Base-by-base conservation (phyloP, 1,140 invertebrate species). In the Octopus bimaculoides region DNA sequence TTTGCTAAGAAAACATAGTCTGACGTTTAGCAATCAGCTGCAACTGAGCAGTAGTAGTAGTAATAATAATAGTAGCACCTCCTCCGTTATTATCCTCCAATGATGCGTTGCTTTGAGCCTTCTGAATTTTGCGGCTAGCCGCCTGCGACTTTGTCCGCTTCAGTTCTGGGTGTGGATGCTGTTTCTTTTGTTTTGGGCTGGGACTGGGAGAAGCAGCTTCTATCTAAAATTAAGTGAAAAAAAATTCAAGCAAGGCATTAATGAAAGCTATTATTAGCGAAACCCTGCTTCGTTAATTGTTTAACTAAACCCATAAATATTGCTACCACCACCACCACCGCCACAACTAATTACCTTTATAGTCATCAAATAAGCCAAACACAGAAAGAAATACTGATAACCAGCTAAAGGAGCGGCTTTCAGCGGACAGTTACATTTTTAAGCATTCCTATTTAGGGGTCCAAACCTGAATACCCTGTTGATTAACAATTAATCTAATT, bases 121-220 rank as follows among this genome's bases (percentile, higher is more conserved):
- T 90, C 85, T 88, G 86, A 79, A 90, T 83, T 84, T 88, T 89
- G 75, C 87, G 85, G 77, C 82, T 87, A 78, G 82, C 88, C 89
- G 89, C 90, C 87, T 90, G 89, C 20, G 89, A 90, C 82, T 88
- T 90, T 56, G 88, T 90, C 78, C 90, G 85, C 83, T 88, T 88
- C 85, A 91, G 81, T 81, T 90, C 89, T 52, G 89, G 87, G 66
- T 71, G 66, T 75, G 84, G 84, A 26, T 85, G 86, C 55, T 83
- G 83, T 82, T 85, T 86, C 83, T 86, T 87, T 82, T 85, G 84
- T 82, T 86, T 87, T 77, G 82, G 88, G 82, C 92, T 92, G 81
- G 93, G 92, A 86, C 93, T 93, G 85, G 93, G 90, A 91, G 93
- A 94, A 90, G 94, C 92, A 90, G 94, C 94, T 92, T 95, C 95